Conservation (phyloP, 2,797 vertebrate species). For the Coccyzus lansbergi region DNA sequence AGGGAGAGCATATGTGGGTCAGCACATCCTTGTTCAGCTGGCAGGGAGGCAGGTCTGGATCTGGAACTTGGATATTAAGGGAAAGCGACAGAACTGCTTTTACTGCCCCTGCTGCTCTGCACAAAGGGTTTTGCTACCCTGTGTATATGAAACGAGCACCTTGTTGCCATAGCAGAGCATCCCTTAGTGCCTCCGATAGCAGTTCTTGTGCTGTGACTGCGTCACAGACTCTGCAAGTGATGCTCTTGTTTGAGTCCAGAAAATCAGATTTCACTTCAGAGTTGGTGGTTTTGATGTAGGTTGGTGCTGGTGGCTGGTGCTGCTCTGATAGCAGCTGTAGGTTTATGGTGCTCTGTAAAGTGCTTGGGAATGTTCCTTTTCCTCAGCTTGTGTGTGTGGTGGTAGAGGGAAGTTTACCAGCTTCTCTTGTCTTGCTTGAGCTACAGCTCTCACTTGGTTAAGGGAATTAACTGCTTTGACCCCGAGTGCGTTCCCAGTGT, state of each 20-base stretch:
- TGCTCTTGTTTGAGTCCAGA: neutral
- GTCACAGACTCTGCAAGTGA: neutral
- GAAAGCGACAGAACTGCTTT: neutral
- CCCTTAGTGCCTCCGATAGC: neutral
- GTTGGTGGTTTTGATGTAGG: neutral
- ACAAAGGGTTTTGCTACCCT: neutral
- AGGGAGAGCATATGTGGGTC: constrained; percentile 11
- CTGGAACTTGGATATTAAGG: neutral
- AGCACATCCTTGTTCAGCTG: neutral
- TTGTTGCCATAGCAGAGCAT: neutral
- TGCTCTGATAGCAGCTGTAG: neutral
- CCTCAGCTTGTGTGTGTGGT: neutral
- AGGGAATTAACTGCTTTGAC: neutral
- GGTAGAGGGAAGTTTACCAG: neutral
- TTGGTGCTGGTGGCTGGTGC: neutral
- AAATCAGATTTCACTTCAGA: neutral
- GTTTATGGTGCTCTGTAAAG: neutral
- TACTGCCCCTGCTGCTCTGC: neutral
- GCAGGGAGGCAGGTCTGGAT: neutral
- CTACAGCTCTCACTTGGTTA: neutral
- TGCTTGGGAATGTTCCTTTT: neutral
- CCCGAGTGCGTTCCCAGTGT: neutral
- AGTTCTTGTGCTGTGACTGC: neutral
- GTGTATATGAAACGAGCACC: neutral
- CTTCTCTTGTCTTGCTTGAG: neutral